Percentiles rank a stretch among this genome's conserved stretches.
Conservation (phyloP, 2,888 invertebrate genomes). For the Ophion ellenae region DNA sequence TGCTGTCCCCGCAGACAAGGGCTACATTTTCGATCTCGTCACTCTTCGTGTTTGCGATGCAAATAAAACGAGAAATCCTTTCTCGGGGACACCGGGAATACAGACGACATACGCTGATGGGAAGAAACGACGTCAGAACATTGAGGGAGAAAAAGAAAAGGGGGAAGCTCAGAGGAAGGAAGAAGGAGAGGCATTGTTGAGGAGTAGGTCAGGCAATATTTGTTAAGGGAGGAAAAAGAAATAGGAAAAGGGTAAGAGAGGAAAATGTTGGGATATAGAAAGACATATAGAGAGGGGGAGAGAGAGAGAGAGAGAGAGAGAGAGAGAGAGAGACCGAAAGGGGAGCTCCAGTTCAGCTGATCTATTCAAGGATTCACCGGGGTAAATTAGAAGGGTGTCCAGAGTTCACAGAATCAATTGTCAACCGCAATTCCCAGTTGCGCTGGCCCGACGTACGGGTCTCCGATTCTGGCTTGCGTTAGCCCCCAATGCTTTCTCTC, state of each 20-base stretch:
- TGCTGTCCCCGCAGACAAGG: neutral
- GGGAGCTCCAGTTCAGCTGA: conserved; percentile 54
- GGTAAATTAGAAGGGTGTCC: conserved; percentile 70
- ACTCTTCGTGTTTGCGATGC: conserved; percentile 19
- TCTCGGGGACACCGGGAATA: neutral
- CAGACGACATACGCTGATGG: neutral
- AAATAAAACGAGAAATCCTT: conserved; percentile 34
- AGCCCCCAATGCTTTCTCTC: neutral
- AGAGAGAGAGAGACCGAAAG: neutral
- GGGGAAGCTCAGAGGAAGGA: neutral
- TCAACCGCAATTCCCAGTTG: conserved; percentile 76
- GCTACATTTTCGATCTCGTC: conserved; percentile 4
- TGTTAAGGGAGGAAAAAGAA: neutral
- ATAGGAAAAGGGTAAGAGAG: neutral
- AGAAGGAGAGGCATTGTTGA: neutral
- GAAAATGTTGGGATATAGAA: too few species aligned
- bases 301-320: neutral
- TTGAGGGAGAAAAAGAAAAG: neutral
- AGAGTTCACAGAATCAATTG: conserved; percentile 74
- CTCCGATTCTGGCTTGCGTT: conserved; percentile 53
- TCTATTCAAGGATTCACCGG: conserved; percentile 65
- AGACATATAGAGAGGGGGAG: too few species aligned
- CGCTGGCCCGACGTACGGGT: conserved; percentile 51
- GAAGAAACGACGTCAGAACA: conserved; percentile 13
- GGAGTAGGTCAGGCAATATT: neutral